Conservation (phyloP, 2,888 invertebrate genomes). For the Schrankia costaestrigalis region DNA sequence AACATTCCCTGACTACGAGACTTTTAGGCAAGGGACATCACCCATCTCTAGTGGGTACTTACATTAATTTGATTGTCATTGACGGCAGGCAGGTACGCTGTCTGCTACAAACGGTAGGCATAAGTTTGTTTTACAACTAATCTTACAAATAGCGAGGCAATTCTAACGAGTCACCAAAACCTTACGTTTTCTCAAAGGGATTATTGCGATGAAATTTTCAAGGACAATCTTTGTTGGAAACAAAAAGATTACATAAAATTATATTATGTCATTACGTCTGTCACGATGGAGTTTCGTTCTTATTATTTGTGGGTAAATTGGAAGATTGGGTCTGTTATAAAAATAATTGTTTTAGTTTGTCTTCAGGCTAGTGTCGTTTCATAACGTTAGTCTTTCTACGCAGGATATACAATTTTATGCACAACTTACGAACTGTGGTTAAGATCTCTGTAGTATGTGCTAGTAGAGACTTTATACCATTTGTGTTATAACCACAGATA, state of each 20-base stretch:
- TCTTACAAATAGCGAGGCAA: constrained; percentile 10
- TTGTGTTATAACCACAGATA: no score
- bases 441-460: no score
- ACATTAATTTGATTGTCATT: constrained; percentile 27
- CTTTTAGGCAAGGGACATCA: background rate
- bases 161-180: constrained; percentile 1
- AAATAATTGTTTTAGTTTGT: no score
- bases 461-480: no score
- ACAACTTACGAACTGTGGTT: no score
- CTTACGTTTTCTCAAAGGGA: constrained; percentile 5
- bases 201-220: constrained; percentile 6
- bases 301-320: background rate
- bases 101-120: constrained; percentile 1
- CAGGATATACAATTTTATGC: no score
- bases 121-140: constrained; percentile 27
- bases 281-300: background rate
- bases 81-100: constrained; percentile 6
- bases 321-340: no score
- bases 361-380: no score
- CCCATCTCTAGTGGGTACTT: constrained; percentile 6
- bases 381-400: no score
- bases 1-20: background rate
- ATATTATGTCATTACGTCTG: constrained; percentile 1
- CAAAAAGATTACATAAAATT: constrained; percentile 2
- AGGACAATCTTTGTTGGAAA: background rate